Evolutionary conservation across 2,113 vertebrate genomes (phyloP), one percentile per base, ranked within the genome.

Genomic region (Excalfactoria chinensis): DNA sequence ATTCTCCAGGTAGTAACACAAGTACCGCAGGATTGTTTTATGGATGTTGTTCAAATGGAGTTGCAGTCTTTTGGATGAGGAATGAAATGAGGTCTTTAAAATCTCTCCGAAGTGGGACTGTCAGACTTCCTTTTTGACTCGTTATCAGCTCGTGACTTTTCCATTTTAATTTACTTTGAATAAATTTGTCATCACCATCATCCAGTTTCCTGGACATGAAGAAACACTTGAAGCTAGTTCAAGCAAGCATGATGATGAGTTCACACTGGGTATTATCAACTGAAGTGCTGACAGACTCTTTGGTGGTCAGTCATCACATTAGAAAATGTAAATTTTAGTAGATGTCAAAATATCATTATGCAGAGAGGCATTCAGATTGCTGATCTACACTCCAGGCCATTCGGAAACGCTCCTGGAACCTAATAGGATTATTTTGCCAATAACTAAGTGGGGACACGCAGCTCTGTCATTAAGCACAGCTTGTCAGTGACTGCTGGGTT

Each of bases 111-210:
- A 89, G 11, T 13, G 51, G 46, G 44, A 55, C 41, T 79, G 51
- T 32, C 21, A 16, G 30, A 12, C 64, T 94, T 92, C 71, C 81
- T 70, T 71, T 82, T 86, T 63, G 55, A 73, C 60, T 95, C 60
- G 56, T 70, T 63, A 91, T 73, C 46, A 49, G 16, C 72, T 83
- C 3, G 0, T 6, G 3, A 82, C 32, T 88, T 87, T 80, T 60
- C 58, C 26, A 13, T 89, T 93, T 85, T 86, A 68, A 80, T 89
- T 87, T 77, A 56, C 3, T 0, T 66, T 68, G 84, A 92, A 84
- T 76, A 68, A 74, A 91, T 93, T 92, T 85, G 32, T 94, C 71
- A 80, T 93, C 59, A 17, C 71, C 76, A 30, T 93, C 89, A 85
- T 73, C 71, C 60, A 60, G 64, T 77, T 88, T 77, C 82, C 79